Conservation (phyloP, 2,113 vertebrate genomes). For the Semnopithecus entellus region DNA sequence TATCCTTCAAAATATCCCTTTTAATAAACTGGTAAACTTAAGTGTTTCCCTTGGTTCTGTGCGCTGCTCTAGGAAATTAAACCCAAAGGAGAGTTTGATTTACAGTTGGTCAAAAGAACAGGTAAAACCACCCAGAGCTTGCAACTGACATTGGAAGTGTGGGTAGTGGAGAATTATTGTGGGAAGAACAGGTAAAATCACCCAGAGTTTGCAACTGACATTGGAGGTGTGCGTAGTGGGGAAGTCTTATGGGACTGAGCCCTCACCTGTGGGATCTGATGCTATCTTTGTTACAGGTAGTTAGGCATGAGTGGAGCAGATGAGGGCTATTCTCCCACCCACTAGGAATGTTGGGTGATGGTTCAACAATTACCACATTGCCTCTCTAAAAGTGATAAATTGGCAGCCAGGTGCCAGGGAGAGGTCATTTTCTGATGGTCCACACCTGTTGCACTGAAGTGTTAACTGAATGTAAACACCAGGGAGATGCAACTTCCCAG, state of each 20-base stretch:
- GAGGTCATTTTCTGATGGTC: too few relatives aligned
- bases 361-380: too few relatives aligned
- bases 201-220: neutral
- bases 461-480: too few relatives aligned
- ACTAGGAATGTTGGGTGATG: too few relatives aligned
- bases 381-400: too few relatives aligned
- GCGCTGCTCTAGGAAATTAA: neutral
- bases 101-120: neutral
- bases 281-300: too few relatives aligned
- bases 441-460: too few relatives aligned
- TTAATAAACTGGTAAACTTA: neutral
- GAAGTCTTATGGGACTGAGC: neutral
- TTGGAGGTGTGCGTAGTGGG: neutral
- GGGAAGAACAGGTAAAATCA: neutral
- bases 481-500: too few relatives aligned
- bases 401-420: too few relatives aligned
- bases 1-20: neutral
- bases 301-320: too few relatives aligned
- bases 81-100: neutral
- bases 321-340: too few relatives aligned
- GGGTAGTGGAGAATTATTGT: neutral
- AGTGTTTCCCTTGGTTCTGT: neutral
- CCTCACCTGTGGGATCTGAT: neutral
- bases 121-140: neutral
- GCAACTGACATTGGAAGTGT: neutral